Base-by-base conservation (phyloP, 1,140 invertebrate species). In the Saccostrea glomerata region DNA sequence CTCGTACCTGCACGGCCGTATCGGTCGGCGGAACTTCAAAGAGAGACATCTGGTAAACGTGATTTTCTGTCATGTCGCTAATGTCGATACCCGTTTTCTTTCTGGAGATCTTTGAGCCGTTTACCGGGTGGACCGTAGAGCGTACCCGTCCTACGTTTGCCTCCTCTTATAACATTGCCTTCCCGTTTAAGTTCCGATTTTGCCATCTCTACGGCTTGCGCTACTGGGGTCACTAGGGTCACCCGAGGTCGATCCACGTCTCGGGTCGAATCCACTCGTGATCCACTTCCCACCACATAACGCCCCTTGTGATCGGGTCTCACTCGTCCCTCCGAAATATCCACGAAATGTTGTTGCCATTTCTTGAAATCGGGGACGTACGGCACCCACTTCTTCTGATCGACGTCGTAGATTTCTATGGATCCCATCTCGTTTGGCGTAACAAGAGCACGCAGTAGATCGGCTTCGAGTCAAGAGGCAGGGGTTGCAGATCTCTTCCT, bases 261-360 rank as follows among this genome's bases (percentile, higher is more conserved):
- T 12, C 84, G 2, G 30, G 55, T 11, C 55, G 66, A 7, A 23
- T 55, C 47, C 0, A 15, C 47, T 6, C 56, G 13, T 7, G 66
- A n/a, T 2, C 86, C 86, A 54, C 66, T 83, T 66, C 89, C 87
- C 20, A 88, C 87, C 55, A 90, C 77, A 36, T 89, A 86, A 40
- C 86, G 84, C 36, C 89, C 89, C 30, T 84, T 86, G 60, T 86
- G 84, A 85, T 90, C 84, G 2, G 89, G 73, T 86, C 83, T 55
- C 20, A 88, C 82, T 54, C 85, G 82, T 55, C 89, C 87, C 40
- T 88, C 85, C 0, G 84, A 87, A 20, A 89, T 54, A 20, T 89
- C 86, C 56, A 73, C 82, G 13, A 89, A 82, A 56, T 89, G 86
- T 40, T 73, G 86, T n/a, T 85, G 54, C 89, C 83, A 77, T 77